A percentile compares a stretch with the other conserved stretches of the same genome.
phyloP scores from a whole-genome alignment of 2,797 vertebrate species.

The Chrysocyon brachyurus region DNA sequence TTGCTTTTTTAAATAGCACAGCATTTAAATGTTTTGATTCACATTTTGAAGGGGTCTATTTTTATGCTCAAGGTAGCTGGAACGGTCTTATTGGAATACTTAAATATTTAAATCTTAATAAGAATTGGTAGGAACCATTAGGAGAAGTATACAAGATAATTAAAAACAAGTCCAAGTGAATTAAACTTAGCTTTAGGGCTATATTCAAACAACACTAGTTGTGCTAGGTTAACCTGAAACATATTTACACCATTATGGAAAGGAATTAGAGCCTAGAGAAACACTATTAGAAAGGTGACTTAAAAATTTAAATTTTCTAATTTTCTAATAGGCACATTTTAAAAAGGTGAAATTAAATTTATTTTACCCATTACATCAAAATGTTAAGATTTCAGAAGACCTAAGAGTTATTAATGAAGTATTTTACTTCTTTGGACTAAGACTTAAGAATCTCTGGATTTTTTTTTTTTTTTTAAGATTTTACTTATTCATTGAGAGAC shows the following conservation, averaged over 20 bases:
- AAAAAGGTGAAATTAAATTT: neutral
- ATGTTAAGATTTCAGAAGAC: conserved; percentile 5
- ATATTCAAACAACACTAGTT: neutral
- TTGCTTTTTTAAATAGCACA: conserved; percentile 61
- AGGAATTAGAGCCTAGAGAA: neutral
- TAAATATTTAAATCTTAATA: conserved; percentile 70
- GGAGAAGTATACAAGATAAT: conserved; percentile 34
- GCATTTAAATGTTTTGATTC: conserved; percentile 54
- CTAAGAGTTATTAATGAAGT: neutral
- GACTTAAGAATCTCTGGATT: neutral
- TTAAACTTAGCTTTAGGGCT: conserved; percentile 34
- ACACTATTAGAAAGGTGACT: neutral
- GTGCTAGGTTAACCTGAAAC: neutral
- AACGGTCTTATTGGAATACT: conserved; percentile 46
- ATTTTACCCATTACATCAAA: neutral
- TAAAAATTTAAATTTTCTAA: neutral
- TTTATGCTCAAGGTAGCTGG: conserved; percentile 47
- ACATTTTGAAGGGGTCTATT: neutral
- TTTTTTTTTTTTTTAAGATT: too few species aligned
- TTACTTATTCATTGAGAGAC: too few species aligned
- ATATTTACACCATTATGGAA: neutral
- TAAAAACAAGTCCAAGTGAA: conserved; percentile 49
- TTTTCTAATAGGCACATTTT: neutral
- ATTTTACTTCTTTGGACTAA: neutral
- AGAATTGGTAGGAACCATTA: conserved; percentile 57